Evolutionary conservation across 2,113 vertebrate genomes (phyloP), one percentile per base, ranked within the genome.

Genomic region (Bungarus multicinctus): DNA sequence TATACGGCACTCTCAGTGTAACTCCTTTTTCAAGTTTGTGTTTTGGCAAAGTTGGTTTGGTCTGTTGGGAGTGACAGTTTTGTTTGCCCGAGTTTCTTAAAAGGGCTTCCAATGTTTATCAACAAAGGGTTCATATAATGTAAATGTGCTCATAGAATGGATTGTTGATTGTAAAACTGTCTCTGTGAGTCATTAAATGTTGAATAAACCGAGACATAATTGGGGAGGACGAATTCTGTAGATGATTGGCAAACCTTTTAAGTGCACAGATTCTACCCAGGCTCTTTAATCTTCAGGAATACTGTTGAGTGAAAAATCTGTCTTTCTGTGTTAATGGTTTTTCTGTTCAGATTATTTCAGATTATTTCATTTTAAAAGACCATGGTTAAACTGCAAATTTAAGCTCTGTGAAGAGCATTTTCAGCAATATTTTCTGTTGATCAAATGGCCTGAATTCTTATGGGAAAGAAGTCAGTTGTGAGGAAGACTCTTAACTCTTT

Each of bases 281-380:
- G 64, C 90, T 95, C 95, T 93, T 97, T 97, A 97, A 97, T 97
- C 95, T 97, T 97, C 97, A 97, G 97, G 96, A 95, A 94, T 94
- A 45, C 95, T 95, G 90, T 94, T 95, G 0, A 34, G 95, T 97
- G 87, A 96, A 93, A 97, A 96, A 93, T 90, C 53, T 81, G 58
- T 96, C 95, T 97, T 30, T 85, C 30, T 93, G 53, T 97, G 96
- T 97, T 96, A 96, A 97, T 96, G 96, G 95, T 97, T 95, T 96
- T 96, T 94, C 93, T 94, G 89, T 92, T 88, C 55, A 93, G 92
- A 93, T 93, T 90, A 93, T 93, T 89, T 90, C 94, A 95, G 94
- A 95, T 96, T 90, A 93, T 96, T 95, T 95, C 96, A 87, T 96
- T 95, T 90, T 95, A 12, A 4, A 53, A 89, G 54, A 81, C 55